Evolutionary conservation across 2,113 vertebrate genomes (phyloP).

Genomic region (Myrmophylax atrothorax): DNA sequence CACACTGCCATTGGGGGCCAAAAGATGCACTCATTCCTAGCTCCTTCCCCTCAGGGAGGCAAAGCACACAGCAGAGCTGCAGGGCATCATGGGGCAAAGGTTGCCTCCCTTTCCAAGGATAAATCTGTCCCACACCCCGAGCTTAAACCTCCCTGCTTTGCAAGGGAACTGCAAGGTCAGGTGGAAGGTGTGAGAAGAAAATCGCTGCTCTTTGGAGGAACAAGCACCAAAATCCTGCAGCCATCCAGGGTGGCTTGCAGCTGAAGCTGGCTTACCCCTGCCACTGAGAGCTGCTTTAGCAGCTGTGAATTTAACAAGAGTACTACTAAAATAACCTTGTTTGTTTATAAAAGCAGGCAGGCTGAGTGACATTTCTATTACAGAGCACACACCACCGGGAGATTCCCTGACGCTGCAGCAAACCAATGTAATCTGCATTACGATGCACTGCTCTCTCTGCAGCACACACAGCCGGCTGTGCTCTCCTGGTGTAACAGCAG

Average conservation of each 20-base stretch:
- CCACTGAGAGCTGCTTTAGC: background rate
- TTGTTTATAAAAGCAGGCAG: slow-evolving; percentile 2
- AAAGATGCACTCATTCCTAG: background rate
- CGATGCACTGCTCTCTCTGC: background rate
- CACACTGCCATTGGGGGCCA: background rate
- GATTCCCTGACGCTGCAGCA: slow-evolving; percentile 8
- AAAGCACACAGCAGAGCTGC: background rate
- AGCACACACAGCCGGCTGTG: background rate
- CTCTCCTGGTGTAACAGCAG: background rate
- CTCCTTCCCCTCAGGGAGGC: background rate
- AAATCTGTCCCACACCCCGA: background rate
- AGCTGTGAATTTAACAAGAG: background rate
- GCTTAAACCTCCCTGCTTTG: background rate
- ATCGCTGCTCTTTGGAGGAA: background rate
- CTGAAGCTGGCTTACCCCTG: background rate
- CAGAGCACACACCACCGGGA: background rate
- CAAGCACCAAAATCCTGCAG: background rate
- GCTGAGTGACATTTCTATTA: background rate
- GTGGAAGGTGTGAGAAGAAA: slow-evolving; percentile 58
- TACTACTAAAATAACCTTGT: background rate
- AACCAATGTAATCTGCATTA: background rate
- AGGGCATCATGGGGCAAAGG: background rate
- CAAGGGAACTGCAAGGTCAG: slow-evolving; percentile 27
- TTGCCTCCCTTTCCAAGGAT: background rate
- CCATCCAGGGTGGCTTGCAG: background rate